These are phyloP conservation scores for Calliphora vomitoria DNA, from an alignment of 2,888 invertebrate genomes.

Conservation along the genomic window DNA sequence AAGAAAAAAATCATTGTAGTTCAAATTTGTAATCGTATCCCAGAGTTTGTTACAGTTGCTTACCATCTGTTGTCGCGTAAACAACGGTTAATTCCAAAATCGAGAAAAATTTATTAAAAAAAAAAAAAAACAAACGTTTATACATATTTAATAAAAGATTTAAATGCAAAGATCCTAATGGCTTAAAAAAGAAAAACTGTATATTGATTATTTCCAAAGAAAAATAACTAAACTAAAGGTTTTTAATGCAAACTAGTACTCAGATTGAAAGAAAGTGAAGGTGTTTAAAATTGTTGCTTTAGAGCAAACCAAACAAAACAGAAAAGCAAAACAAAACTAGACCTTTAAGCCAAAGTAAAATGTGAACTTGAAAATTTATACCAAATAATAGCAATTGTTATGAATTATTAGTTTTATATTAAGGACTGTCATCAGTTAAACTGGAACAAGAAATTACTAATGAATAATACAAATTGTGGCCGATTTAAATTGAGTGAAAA, in stretches of 20 bases:
- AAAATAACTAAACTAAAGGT: not conserved
- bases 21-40: slow-evolving; percentile 73
- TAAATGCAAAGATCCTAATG: slow-evolving; percentile 18
- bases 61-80: slow-evolving; percentile 73
- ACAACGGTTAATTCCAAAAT: slow-evolving; percentile 69
- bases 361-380: slow-evolving; percentile 58
- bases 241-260: not conserved
- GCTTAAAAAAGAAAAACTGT: slow-evolving; percentile 1
- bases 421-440: slow-evolving; percentile 40
- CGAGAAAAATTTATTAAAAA: not conserved
- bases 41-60: slow-evolving; percentile 73
- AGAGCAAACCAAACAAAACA: not conserved
- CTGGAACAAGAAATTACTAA: not conserved
- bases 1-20: slow-evolving; percentile 64
- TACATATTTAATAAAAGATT: not conserved
- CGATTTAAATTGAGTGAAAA: too few relatives aligned
- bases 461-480: too few relatives aligned
- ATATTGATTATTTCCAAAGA: slow-evolving; percentile 5
- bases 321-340: slow-evolving; percentile 12
- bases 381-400: slow-evolving; percentile 25
- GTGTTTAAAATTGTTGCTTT: slow-evolving; percentile 56
- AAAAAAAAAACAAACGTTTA: not conserved
- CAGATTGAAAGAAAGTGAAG: slow-evolving; percentile 68
- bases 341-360: slow-evolving; percentile 61
- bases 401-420: slow-evolving; percentile 9